Percentiles rank a stretch among this genome's conserved stretches.
Conservation (phyloP, 2,888 invertebrate species). For the Mythimna vitellina region DNA sequence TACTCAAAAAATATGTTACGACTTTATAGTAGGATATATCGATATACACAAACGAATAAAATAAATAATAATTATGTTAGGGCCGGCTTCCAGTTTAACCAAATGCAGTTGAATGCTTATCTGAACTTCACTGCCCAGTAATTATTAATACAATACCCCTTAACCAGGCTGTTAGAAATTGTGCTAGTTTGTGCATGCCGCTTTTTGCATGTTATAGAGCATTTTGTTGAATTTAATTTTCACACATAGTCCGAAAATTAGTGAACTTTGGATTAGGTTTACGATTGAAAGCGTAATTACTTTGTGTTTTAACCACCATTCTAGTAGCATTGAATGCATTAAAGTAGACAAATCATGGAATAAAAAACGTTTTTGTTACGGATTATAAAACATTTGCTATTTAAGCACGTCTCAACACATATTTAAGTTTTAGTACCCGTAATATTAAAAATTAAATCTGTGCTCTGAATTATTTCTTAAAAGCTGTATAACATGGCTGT, state of each 20-base stretch:
- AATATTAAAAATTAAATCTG: not conserved
- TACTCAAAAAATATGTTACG: no score
- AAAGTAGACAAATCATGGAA: not conserved
- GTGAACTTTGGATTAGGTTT: not conserved
- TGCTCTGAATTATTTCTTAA: not conserved
- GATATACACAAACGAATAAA: no score
- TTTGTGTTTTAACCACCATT: conserved; percentile 1
- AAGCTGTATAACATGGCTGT: not conserved
- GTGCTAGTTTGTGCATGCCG: not conserved
- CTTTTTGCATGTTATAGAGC: conserved; percentile 10
- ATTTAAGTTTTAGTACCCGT: not conserved
- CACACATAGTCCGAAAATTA: not conserved
- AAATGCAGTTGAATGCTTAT: no score
- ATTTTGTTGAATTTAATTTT: conserved; percentile 17
- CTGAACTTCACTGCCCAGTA: no score
- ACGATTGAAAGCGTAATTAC: not conserved
- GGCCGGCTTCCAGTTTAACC: no score
- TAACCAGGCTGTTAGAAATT: not conserved
- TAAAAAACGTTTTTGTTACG: not conserved
- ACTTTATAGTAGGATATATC: no score
- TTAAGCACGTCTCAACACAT: not conserved
- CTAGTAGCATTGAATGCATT: not conserved
- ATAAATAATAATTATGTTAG: no score
- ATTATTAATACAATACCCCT: no score
- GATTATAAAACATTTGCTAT: not conserved